phyloP scores from a whole-genome alignment of 2,113 vertebrate species.

The Meles meles region DNA sequence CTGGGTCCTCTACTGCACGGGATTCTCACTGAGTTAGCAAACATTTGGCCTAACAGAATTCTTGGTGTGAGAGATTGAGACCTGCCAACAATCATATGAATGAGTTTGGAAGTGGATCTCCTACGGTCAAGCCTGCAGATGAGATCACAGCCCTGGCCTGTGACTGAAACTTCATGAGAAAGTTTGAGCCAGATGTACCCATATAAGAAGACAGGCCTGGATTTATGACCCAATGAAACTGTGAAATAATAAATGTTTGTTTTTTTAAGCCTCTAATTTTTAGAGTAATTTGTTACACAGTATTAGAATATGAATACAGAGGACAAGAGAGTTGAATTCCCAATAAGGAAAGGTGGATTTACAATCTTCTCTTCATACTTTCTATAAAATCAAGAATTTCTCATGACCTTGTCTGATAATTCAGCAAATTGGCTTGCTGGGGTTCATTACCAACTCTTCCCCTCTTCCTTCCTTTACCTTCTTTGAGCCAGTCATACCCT shows the following conservation, averaged over 20 bases:
- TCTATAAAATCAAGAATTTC: neutral
- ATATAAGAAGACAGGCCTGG: neutral
- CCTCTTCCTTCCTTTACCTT: neutral
- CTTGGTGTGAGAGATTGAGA: neutral
- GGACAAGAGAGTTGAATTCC: neutral
- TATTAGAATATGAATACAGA: neutral
- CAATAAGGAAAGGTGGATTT: neutral
- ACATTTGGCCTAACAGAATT: neutral
- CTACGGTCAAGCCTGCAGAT: neutral
- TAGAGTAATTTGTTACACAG: neutral
- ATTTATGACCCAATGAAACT: neutral
- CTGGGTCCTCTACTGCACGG: neutral
- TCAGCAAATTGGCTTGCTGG: neutral
- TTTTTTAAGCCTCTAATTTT: conserved; percentile 3
- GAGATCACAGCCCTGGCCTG: neutral
- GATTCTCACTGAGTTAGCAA: neutral
- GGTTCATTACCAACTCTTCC: neutral
- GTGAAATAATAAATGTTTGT: neutral
- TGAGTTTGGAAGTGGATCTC: neutral
- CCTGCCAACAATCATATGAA: neutral
- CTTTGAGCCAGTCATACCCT: neutral
- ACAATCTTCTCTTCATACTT: neutral
- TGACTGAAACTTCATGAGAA: neutral
- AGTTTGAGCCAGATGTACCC: neutral
- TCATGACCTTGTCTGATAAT: neutral